Conservation (phyloP, 2,797 vertebrate genomes). For the Limnodromus scolopaceus region DNA sequence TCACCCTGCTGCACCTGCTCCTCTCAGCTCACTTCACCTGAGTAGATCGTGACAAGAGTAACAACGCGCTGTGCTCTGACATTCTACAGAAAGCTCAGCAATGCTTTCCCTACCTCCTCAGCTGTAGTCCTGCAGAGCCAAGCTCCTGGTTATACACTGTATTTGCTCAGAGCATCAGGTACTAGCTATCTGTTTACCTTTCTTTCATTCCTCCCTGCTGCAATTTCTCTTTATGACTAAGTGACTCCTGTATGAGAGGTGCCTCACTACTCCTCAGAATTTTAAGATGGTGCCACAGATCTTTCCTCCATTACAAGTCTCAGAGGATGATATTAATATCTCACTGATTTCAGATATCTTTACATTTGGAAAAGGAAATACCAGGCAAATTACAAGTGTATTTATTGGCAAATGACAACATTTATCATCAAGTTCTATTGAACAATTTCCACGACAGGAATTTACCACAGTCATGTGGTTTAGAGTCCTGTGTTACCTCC, state of each 20-base stretch:
- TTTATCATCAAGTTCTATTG: background rate
- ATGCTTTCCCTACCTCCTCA: background rate
- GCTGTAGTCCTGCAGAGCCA: background rate
- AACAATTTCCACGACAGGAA: background rate
- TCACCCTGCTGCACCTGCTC: slow-evolving; percentile 60
- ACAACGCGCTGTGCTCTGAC: background rate
- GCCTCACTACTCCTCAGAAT: background rate
- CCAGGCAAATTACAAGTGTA: background rate
- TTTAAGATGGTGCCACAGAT: background rate
- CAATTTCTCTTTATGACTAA: background rate
- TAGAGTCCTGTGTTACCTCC: background rate
- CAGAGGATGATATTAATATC: background rate
- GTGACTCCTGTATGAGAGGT: background rate
- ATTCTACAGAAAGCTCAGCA: background rate
- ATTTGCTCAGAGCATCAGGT: slow-evolving; percentile 17
- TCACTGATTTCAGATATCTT: background rate
- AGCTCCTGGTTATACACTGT: background rate
- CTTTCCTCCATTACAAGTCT: background rate
- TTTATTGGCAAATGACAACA: background rate
- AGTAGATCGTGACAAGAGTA: slow-evolving; percentile 61
- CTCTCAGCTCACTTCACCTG: slow-evolving; percentile 64
- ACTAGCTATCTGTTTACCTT: background rate
- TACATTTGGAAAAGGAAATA: background rate
- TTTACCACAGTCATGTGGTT: background rate
- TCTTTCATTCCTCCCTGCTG: background rate